Percentiles rank a stretch among this genome's conserved stretches.
phyloP scores from a whole-genome alignment of 64 coral and sea anemone species.

The Anthopleura sola region DNA sequence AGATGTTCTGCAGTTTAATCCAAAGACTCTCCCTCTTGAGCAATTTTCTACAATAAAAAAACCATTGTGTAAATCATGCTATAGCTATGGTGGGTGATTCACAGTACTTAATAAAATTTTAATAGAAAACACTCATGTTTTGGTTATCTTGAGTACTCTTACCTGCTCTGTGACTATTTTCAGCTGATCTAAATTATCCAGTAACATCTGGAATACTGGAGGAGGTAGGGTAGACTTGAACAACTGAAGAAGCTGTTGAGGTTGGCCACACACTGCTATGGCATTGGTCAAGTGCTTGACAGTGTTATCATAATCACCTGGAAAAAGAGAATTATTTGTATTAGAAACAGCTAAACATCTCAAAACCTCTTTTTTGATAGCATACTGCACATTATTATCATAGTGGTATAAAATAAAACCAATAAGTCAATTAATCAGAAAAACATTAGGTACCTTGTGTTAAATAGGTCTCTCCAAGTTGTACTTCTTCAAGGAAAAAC shows the following conservation, averaged over 20 bases:
- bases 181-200: conserved; percentile 67
- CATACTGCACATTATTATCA: too few relatives aligned
- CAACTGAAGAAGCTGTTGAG: conserved; percentile 91
- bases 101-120: not conserved
- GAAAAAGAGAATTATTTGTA: not conserved
- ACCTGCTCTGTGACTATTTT: conserved; percentile 7
- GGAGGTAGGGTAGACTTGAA: conserved; percentile 73
- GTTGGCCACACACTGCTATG: conserved; percentile 86
- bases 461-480: conserved; percentile 58
- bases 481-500: conserved; percentile 74
- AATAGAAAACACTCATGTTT: not conserved
- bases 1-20: conserved; percentile 22
- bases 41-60: conserved; percentile 28
- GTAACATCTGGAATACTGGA: conserved; percentile 76
- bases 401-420: too few relatives aligned
- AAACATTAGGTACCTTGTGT: conserved; percentile 23
- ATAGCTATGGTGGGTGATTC: too few relatives aligned
- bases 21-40: conserved; percentile 35
- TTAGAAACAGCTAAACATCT: too few relatives aligned
- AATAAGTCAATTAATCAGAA: not conserved
- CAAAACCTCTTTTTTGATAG: too few relatives aligned
- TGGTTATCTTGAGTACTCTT: not conserved
- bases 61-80: not conserved
- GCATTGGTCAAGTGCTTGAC: conserved; percentile 94
- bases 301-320: conserved; percentile 77